Percentiles rank a stretch among this genome's conserved stretches.
Conservation (phyloP, 2,797 vertebrate species). For the Spizella passerina region DNA sequence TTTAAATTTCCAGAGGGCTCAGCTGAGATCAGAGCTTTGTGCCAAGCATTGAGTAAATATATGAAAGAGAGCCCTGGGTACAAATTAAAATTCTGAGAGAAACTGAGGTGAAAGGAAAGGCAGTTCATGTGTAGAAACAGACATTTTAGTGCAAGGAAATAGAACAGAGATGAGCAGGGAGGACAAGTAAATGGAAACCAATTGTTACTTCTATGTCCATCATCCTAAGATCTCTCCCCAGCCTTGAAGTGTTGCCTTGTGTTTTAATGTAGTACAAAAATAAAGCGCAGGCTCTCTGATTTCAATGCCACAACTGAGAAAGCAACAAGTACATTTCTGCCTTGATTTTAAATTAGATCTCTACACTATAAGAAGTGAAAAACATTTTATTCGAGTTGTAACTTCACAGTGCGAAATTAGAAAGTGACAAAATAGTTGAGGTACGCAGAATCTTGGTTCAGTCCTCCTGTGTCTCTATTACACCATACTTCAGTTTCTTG, state of each 20-base stretch:
- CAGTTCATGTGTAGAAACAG: not conserved
- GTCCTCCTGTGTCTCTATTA: not conserved
- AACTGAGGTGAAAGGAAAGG: not conserved
- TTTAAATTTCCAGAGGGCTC: not conserved
- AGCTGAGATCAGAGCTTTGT: not conserved
- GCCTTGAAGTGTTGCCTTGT: not conserved
- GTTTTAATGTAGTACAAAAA: not conserved
- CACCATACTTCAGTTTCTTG: not conserved
- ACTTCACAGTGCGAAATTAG: not conserved
- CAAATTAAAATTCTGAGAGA: constrained; percentile 4
- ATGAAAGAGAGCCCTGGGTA: not conserved
- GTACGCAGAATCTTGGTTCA: not conserved
- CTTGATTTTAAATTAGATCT: not conserved
- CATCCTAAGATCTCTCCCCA: not conserved
- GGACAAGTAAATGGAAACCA: not conserved
- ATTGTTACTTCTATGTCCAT: not conserved
- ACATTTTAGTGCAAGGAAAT: not conserved
- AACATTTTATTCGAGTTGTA: not conserved
- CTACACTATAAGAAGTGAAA: not conserved
- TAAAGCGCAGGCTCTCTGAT: not conserved
- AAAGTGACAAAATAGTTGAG: not conserved
- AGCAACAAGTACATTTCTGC: not conserved
- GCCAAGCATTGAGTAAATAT: not conserved
- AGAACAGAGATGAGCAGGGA: not conserved
- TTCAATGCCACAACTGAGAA: not conserved